Evolutionary conservation across 2,113 vertebrate genomes (phyloP).

Genomic region (Callaeas wilsoni): DNA sequence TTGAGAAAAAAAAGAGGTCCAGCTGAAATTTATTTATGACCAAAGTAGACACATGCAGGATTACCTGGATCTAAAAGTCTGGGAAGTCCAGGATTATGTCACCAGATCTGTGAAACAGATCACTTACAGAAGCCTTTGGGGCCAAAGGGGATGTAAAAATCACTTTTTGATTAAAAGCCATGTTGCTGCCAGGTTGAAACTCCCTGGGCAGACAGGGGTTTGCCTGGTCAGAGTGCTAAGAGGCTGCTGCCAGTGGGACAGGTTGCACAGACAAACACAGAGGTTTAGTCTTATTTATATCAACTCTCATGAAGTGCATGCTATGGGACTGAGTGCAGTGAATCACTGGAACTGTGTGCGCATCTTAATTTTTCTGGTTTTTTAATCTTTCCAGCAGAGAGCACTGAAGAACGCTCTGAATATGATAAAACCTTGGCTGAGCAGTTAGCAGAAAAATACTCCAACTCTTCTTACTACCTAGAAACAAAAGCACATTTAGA

Average conservation of each 20-base stretch:
- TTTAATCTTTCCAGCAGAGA: slow-evolving; percentile 17
- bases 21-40: background rate
- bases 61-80: background rate
- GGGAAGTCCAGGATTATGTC: background rate
- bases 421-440: slow-evolving; percentile 72
- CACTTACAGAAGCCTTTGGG: background rate
- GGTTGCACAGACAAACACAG: background rate
- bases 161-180: background rate
- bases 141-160: background rate
- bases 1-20: background rate
- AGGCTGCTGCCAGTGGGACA: background rate
- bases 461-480: slow-evolving; percentile 58
- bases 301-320: accelerated
- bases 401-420: background rate
- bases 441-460: slow-evolving; percentile 77
- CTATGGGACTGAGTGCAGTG: background rate
- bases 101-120: background rate
- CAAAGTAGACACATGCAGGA: background rate
- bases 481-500: slow-evolving; percentile 76
- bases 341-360: background rate
- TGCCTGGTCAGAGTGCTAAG: background rate
- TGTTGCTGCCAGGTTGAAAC: background rate
- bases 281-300: background rate
- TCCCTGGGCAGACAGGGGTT: background rate
- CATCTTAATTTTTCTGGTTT: background rate